phyloP scores from a whole-genome alignment of 2,888 invertebrate species.

The Temnothorax unifasciatus region DNA sequence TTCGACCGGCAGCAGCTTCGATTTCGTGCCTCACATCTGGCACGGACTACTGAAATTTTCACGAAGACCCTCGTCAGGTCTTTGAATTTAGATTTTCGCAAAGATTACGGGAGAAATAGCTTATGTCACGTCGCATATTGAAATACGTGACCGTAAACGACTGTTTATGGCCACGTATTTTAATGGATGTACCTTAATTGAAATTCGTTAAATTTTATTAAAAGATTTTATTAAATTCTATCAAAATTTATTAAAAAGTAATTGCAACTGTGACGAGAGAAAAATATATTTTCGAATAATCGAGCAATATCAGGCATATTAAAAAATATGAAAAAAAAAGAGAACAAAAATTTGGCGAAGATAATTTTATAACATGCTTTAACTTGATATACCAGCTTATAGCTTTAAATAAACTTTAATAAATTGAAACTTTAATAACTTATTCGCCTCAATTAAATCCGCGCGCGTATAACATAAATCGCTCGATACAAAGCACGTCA shows the following conservation, averaged over 20 bases:
- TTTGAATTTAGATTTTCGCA: slow-evolving; percentile 39
- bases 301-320: neutral
- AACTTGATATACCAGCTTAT: neutral
- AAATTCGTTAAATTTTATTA: neutral
- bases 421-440: neutral
- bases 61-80: slow-evolving; percentile 16
- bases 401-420: neutral
- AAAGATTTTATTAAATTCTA: neutral
- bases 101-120: neutral
- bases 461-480: neutral
- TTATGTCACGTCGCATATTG: neutral
- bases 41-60: slow-evolving; percentile 9
- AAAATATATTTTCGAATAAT: neutral
- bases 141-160: neutral
- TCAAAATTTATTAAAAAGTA: neutral
- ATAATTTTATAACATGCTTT: slow-evolving; percentile 10
- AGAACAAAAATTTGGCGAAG: neutral
- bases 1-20: slow-evolving; percentile 28
- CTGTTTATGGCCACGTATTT: neutral
- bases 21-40: slow-evolving; percentile 36
- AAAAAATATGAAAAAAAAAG: neutral
- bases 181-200: neutral
- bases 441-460: neutral
- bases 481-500: slow-evolving; percentile 40
- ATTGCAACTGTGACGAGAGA: neutral